phyloP scores from a whole-genome alignment of 2,888 invertebrate species.

The Caradrina clavipalpis region DNA sequence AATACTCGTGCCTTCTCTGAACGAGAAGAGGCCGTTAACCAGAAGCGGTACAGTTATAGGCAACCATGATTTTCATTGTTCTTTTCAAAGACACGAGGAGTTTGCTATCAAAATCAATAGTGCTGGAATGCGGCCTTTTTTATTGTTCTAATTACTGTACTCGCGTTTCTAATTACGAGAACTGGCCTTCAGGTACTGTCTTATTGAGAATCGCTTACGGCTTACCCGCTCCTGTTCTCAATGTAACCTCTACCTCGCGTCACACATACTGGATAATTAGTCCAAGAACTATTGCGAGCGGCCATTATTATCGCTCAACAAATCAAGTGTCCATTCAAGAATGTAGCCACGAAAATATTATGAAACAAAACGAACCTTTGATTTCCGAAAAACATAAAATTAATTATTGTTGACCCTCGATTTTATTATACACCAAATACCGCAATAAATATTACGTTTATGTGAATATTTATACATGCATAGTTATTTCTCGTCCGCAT shows the following conservation, averaged over 20 bases:
- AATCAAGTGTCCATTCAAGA: conserved; percentile 63
- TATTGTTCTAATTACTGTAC: no score
- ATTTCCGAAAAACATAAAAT: conserved; percentile 57
- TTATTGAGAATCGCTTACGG: conserved; percentile 13
- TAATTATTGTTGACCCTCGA: conserved; percentile 58
- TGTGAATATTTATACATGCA: neutral
- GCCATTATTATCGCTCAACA: conserved; percentile 54
- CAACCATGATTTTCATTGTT: no score
- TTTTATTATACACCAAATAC: conserved; percentile 46
- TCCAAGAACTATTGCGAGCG: conserved; percentile 70
- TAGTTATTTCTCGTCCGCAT: conserved; percentile 32
- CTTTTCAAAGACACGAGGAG: neutral
- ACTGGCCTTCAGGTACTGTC: neutral
- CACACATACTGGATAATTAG: conserved; percentile 78
- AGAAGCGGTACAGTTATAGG: no score
- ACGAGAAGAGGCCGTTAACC: no score
- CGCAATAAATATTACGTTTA: conserved; percentile 20
- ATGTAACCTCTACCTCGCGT: conserved; percentile 62
- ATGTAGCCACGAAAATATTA: conserved; percentile 55
- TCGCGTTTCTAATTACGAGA: no score
- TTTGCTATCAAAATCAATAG: neutral
- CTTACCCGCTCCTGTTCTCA: conserved; percentile 17
- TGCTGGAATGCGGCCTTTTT: neutral
- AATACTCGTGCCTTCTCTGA: no score
- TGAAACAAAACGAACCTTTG: conserved; percentile 55